These are phyloP conservation scores for Pogonus chalceus DNA, from an alignment of 1,140 invertebrate genomes.

Conservation along the genomic window DNA sequence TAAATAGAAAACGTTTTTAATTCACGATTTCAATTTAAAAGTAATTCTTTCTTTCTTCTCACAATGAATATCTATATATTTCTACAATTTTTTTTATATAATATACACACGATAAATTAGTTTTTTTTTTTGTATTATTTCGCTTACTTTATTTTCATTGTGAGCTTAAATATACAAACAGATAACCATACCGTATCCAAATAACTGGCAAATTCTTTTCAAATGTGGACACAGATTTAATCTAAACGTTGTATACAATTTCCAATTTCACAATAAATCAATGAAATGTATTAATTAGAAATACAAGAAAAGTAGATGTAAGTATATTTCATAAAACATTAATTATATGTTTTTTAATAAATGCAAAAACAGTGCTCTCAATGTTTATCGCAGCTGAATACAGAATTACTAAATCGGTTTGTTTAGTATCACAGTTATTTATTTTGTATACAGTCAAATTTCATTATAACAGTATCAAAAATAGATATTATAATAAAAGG, in stretches of 20 bases:
- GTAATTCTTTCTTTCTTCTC: background rate
- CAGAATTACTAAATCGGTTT: background rate
- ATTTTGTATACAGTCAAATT: background rate
- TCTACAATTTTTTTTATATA: too few species aligned
- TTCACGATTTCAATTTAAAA: background rate
- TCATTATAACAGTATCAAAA: background rate
- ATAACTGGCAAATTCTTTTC: too few species aligned
- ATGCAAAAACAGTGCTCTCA: background rate
- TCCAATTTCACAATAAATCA: conserved; percentile 1
- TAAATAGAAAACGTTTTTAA: background rate
- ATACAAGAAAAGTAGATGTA: background rate
- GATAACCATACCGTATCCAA: too few species aligned
- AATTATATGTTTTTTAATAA: background rate
- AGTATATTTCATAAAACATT: background rate
- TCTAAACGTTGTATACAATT: conserved; percentile 5
- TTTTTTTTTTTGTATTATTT: too few species aligned
- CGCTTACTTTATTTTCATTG: too few species aligned
- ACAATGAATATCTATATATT: too few species aligned
- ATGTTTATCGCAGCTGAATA: background rate
- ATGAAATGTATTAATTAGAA: background rate
- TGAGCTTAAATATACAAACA: too few species aligned
- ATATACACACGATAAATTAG: too few species aligned
- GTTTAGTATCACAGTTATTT: background rate
- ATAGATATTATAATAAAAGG: too few species aligned
- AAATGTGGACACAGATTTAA: too few species aligned